These are phyloP conservation scores for Bovichtus variegatus DNA, from an alignment of 2,797 vertebrate species.

Conservation along the genomic window DNA sequence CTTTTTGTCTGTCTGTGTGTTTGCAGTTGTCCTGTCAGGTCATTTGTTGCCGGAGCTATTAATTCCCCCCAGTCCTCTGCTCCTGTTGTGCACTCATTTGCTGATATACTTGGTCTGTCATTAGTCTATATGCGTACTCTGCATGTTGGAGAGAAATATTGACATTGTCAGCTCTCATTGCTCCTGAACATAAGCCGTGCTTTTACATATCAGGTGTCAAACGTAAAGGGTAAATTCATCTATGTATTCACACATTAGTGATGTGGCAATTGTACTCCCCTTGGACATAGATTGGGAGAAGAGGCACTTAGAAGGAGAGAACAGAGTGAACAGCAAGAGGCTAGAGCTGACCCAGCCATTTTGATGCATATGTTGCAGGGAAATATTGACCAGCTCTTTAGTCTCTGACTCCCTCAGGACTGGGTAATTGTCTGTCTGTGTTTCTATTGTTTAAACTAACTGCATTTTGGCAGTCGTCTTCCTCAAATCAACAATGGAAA, in stretches of 20 bases:
- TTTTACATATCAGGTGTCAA: conserved; percentile 79
- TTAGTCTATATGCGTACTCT: conserved; percentile 80
- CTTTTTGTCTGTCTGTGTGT: conserved; percentile 68
- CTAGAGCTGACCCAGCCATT: conserved; percentile 81
- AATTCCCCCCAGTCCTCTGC: conserved; percentile 69
- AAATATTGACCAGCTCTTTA: conserved; percentile 88
- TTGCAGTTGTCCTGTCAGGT: conserved; percentile 79
- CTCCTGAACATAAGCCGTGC: conserved; percentile 62
- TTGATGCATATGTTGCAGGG: conserved; percentile 82
- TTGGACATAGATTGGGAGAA: conserved; percentile 65
- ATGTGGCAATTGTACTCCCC: conserved; percentile 65
- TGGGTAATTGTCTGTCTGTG: conserved; percentile 85
- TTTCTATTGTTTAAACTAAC: conserved; percentile 87
- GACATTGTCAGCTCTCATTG: conserved; percentile 77
- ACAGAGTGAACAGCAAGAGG: conserved; percentile 61
- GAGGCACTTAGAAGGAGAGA: conserved; percentile 72
- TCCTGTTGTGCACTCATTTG: conserved; percentile 78
- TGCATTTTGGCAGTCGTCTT: conserved; percentile 78
- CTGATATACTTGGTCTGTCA: conserved; percentile 76
- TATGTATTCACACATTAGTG: conserved; percentile 71
- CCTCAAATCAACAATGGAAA: conserved; percentile 76
- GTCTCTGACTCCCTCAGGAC: conserved; percentile 82
- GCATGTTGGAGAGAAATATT: conserved; percentile 80
- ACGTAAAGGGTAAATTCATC: conserved; percentile 76
- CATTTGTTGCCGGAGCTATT: conserved; percentile 79